phyloP scores from a whole-genome alignment of 2,113 vertebrate species.

The Neolamprologus toae region DNA sequence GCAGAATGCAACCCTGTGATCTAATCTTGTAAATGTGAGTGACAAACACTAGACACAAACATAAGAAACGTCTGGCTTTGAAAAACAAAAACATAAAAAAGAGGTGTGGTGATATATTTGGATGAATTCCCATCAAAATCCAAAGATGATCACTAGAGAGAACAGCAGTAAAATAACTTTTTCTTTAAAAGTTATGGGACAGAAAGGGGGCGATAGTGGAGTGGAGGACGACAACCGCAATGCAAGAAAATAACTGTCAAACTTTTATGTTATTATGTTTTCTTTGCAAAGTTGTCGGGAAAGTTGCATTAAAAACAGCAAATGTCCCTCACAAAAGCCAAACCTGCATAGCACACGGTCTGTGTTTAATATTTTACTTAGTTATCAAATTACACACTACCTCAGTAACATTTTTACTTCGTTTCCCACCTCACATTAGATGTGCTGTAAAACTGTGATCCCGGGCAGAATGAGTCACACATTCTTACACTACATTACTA shows the following conservation, averaged over 20 bases:
- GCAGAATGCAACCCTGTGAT: neutral
- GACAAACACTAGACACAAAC: neutral
- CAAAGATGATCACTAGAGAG: neutral
- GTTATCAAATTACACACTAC: neutral
- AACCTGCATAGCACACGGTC: neutral
- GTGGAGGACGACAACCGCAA: neutral
- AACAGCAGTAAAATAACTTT: neutral
- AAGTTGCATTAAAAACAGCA: neutral
- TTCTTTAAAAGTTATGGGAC: neutral
- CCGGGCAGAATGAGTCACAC: neutral
- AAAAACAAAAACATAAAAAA: neutral
- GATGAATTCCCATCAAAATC: neutral
- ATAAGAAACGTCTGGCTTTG: neutral
- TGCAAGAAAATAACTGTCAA: neutral
- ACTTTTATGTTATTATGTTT: neutral
- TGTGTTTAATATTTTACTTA: neutral
- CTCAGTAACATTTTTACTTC: neutral
- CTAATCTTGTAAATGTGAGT: neutral
- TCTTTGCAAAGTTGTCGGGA: neutral
- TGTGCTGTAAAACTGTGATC: neutral
- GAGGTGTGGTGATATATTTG: neutral
- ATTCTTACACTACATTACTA: neutral
- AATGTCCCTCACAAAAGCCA: neutral
- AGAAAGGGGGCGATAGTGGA: neutral
- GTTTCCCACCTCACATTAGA: neutral